Evolutionary conservation across 1,140 invertebrate species (phyloP), one percentile per base, ranked within the genome.

Genomic region (Plectrocnemia conspersa): DNA sequence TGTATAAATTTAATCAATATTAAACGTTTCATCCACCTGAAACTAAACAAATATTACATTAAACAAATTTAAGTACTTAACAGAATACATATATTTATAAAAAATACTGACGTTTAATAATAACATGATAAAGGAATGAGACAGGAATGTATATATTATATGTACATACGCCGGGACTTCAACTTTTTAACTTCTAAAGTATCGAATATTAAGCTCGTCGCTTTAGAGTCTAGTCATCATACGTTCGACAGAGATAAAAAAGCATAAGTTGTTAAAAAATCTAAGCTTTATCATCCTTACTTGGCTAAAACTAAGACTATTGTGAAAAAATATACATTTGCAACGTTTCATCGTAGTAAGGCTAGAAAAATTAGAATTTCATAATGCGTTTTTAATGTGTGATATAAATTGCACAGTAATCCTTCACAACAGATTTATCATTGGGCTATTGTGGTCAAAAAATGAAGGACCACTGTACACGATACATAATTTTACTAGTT

Each of bases 261-360:
- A 13, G 3, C 11, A 11, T 11, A 35, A 11, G 3, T 35, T 3
- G 15, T 4, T 16, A 40, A 45, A n/a, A 27, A 27, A 45, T 45
- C 29, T 23, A 45, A 27, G 21, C 24, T 27, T 27, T 11, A 25
- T 27, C 29, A 45, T 45, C 23, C 29, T 15, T 9, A 45, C 29
- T 45, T 3, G 25, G 18, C 25, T 27, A 16, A n/a, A 16, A 7
- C 24, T 45, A 27, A 27, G 18, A 16, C 42, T 45, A 45, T 15
- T 45, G 29, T 45, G 42, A n/a, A 45, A 45, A 45, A 45, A 45
- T 45, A 45, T 45, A 45, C 42, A 45, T 45, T 45, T 45, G 22
- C 11, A 45, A 45, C 23, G 29, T n/a, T 25, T 45, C 42, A 45
- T 45, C n/a, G 22, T n/a, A n/a, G 21, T 45, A 45, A 45, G 42